A percentile compares a stretch with the other conserved stretches of the same genome.
phyloP scores from a whole-genome alignment of 2,113 vertebrate genomes.

The Corythornis vintsioides region DNA sequence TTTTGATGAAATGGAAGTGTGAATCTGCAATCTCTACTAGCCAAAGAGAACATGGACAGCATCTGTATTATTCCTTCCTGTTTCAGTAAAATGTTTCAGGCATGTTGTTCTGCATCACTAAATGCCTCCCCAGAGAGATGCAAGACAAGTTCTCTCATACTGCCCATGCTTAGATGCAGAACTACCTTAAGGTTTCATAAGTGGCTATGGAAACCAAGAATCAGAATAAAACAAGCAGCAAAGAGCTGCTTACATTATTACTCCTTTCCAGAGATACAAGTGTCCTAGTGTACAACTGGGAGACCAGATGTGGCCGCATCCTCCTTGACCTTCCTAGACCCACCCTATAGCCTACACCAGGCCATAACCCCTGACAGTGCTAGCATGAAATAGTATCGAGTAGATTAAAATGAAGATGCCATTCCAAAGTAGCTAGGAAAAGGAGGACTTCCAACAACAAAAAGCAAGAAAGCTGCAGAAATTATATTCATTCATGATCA shows the following conservation, averaged over 20 bases:
- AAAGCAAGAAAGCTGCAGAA: neutral
- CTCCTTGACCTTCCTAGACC: neutral
- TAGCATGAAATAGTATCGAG: neutral
- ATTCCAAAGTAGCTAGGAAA: neutral
- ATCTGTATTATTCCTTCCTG: neutral
- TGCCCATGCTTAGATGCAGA: neutral
- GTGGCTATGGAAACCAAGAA: neutral
- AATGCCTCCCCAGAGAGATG: neutral
- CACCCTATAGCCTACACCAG: neutral
- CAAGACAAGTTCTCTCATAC: neutral
- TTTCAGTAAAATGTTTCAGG: neutral
- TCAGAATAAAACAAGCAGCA: neutral
- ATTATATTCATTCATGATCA: neutral
- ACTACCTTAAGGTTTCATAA: neutral
- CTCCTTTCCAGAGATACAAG: neutral
- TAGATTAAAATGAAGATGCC: neutral
- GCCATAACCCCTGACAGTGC: accelerated
- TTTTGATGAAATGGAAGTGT: neutral
- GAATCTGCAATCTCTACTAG: neutral
- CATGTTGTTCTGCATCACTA: neutral
- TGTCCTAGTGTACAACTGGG: neutral
- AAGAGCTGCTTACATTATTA: neutral
- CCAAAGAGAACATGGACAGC: neutral
- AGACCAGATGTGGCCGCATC: neutral
- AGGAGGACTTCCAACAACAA: neutral